Evolutionary conservation across 2,113 vertebrate species (phyloP).

Genomic region (Saguinus imperator): DNA sequence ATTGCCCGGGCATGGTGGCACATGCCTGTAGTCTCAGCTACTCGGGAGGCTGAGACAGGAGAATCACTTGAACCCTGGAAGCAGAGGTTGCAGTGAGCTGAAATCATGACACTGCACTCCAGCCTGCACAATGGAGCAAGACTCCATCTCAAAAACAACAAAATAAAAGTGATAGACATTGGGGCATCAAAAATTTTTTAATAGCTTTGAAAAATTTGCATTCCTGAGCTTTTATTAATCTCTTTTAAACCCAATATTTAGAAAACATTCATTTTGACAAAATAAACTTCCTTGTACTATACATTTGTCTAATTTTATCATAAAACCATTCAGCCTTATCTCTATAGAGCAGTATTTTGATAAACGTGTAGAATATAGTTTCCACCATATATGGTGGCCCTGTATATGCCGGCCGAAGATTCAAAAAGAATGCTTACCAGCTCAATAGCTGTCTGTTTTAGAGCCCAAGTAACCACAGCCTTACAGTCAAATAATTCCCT

Average conservation of each 20-base stretch:
- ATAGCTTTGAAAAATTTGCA: conserved; percentile 54
- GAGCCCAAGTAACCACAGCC: neutral
- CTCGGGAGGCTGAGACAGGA: no score
- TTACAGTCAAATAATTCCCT: neutral
- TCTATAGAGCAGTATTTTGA: conserved; percentile 63
- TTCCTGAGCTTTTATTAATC: conserved; percentile 61
- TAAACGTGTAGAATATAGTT: conserved; percentile 47
- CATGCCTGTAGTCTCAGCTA: no score
- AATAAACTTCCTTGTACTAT: neutral
- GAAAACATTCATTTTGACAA: conserved; percentile 65
- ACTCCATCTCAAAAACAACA: no score
- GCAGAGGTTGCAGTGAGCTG: no score
- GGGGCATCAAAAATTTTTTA: neutral
- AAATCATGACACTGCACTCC: no score
- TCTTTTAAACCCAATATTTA: conserved; percentile 39
- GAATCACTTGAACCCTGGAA: no score
- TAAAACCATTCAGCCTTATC: neutral
- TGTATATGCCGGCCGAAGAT: neutral
- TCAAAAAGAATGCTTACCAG: conserved; percentile 33
- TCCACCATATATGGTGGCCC: neutral
- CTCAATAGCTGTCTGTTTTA: neutral
- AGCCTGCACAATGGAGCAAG: no score
- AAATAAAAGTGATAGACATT: neutral
- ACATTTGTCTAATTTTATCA: conserved; percentile 53
- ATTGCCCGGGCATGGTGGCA: no score